Percentiles rank a stretch among this genome's conserved stretches.
These are phyloP conservation scores for Augochlorella aurata DNA, from an alignment of 2,888 invertebrate species.

Conservation along the genomic window DNA sequence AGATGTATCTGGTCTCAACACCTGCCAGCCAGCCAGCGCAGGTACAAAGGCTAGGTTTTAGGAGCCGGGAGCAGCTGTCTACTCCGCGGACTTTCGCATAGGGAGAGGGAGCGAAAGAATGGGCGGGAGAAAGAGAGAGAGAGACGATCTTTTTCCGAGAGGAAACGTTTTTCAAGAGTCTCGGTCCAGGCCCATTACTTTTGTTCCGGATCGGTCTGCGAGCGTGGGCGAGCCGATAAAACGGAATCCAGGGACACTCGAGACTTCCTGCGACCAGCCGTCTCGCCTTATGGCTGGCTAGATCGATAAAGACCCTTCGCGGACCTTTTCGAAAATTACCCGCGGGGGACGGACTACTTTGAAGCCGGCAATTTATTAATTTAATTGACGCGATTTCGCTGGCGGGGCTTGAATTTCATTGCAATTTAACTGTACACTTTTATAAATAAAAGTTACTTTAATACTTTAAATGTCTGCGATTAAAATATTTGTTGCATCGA, in stretches of 20 bases:
- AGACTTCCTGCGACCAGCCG: conserved; percentile 15
- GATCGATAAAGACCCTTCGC: conserved; percentile 12
- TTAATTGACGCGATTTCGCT: no score
- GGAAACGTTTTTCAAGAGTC: conserved; percentile 20
- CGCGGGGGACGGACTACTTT: background rate
- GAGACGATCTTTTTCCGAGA: conserved; percentile 32
- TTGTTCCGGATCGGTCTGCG: conserved; percentile 1
- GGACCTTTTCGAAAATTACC: conserved; percentile 5
- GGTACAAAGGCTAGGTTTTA: conserved; percentile 58
- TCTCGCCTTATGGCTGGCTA: background rate
- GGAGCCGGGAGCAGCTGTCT: conserved; percentile 55
- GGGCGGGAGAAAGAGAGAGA: no score
- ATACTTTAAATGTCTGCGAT: background rate
- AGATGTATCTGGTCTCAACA: conserved; percentile 73
- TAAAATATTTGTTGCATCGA: background rate
- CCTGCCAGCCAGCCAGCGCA: conserved; percentile 70
- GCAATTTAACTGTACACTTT: no score
- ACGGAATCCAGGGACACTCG: conserved; percentile 9
- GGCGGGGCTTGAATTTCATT: no score
- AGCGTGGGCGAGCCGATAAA: conserved; percentile 38
- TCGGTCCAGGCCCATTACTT: conserved; percentile 14
- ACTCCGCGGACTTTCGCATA: conserved; percentile 21
- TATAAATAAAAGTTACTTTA: no score
- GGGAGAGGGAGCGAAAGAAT: background rate
- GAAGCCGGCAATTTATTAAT: background rate